Conservation (phyloP, 2,113 vertebrate species). For the Irena cyanogastra region DNA sequence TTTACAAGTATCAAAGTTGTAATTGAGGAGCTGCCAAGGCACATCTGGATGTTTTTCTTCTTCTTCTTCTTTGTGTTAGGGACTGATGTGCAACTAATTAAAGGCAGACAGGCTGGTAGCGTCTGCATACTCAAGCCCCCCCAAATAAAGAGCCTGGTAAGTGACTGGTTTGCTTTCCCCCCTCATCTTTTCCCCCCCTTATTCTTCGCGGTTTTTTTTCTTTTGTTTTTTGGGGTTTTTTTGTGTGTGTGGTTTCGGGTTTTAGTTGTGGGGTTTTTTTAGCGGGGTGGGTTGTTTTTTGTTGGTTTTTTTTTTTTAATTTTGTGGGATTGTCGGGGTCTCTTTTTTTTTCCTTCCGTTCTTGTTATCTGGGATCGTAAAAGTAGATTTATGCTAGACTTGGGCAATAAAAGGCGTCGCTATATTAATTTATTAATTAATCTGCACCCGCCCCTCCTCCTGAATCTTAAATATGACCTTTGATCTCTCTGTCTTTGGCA, state of each 20-base stretch:
- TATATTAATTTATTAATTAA: constrained; percentile 83
- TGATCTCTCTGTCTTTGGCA: constrained; percentile 84
- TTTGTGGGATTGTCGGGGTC: background rate
- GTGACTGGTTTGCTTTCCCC: constrained; percentile 77
- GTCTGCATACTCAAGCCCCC: constrained; percentile 81
- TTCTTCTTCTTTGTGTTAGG: constrained; percentile 74
- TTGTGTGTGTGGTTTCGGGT: background rate
- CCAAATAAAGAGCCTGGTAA: constrained; percentile 90
- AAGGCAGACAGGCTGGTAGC: constrained; percentile 85
- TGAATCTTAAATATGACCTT: constrained; percentile 89
- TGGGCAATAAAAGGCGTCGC: constrained; percentile 68
- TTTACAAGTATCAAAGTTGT: background rate
- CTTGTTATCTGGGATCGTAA: constrained; percentile 68
- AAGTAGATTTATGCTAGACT: constrained; percentile 74
- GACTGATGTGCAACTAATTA: constrained; percentile 87
- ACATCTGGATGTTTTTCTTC: constrained; percentile 74
- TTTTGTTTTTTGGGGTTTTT: background rate
- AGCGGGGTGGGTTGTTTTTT: background rate
- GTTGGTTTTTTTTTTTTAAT: background rate
- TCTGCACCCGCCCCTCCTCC: constrained; percentile 79
- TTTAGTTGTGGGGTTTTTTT: background rate
- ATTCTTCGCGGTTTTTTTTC: background rate
- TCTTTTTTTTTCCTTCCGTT: constrained; percentile 29
- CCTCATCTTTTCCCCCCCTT: background rate
- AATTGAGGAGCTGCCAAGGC: constrained; percentile 71